These are phyloP conservation scores for Xestia ashworthii DNA, from an alignment of 2,888 invertebrate genomes.

Conservation along the genomic window DNA sequence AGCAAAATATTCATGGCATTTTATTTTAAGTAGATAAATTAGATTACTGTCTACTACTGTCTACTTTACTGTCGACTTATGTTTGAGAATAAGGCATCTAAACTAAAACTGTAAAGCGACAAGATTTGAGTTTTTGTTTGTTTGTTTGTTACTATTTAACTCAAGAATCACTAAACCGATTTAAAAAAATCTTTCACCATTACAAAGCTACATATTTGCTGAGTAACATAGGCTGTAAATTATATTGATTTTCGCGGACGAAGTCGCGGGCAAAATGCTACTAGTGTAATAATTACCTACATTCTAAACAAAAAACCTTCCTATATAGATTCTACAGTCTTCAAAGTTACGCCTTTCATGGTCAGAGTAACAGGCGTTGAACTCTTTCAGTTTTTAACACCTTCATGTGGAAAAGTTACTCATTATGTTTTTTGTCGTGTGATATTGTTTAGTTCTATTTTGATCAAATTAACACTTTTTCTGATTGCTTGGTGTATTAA, in stretches of 20 bases:
- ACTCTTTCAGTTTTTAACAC: constrained; percentile 14
- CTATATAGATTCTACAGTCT: background rate
- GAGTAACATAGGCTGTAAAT: too few relatives aligned
- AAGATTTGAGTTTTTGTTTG: too few relatives aligned
- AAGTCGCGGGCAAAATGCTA: too few relatives aligned
- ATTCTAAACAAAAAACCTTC: background rate
- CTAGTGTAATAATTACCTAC: background rate
- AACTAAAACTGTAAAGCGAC: too few relatives aligned
- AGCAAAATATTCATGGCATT: constrained; percentile 19
- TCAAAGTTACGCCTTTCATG: background rate
- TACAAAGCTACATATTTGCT: too few relatives aligned
- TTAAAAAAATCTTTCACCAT: too few relatives aligned
- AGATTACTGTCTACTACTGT: too few relatives aligned
- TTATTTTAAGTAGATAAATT: background rate
- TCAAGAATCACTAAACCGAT: too few relatives aligned
- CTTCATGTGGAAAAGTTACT: constrained; percentile 3
- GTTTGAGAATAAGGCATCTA: background rate
- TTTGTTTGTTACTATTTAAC: too few relatives aligned
- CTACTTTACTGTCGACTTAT: too few relatives aligned
- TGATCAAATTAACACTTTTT: background rate
- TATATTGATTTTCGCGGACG: too few relatives aligned
- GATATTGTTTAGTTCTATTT: constrained; percentile 8
- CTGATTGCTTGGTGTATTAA: background rate
- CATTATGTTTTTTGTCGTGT: constrained; percentile 12
- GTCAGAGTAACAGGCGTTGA: constrained; percentile 15